A percentile compares a stretch with the other conserved stretches of the same genome.
phyloP scores from a whole-genome alignment of 92 coral and sea anemone species.

The Blastomussa wellsi region DNA sequence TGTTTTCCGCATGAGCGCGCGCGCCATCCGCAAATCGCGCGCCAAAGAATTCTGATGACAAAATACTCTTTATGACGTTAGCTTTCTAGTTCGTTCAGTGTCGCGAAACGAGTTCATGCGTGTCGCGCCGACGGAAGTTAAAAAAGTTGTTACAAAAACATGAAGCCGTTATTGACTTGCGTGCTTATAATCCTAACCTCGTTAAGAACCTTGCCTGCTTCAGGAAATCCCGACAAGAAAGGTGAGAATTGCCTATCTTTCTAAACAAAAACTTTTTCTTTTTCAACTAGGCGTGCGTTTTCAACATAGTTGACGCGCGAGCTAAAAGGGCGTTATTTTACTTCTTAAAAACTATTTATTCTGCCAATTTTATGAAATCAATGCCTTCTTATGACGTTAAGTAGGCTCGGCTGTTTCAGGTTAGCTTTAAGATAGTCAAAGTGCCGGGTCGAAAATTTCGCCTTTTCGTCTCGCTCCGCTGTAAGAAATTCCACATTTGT shows the following conservation, averaged over 20 bases:
- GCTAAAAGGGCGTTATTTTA: background rate
- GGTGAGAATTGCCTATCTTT: slow-evolving; percentile 8
- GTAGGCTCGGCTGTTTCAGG: background rate
- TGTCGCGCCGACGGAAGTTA: background rate
- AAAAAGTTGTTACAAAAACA: background rate
- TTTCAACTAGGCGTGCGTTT: background rate
- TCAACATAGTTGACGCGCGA: background rate
- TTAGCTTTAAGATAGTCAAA: background rate
- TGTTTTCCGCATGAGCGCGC: no score
- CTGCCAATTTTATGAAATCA: background rate
- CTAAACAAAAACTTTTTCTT: background rate
- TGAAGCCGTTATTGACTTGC: background rate
- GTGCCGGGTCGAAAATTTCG: background rate
- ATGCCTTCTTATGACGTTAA: background rate
- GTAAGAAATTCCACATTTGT: background rate
- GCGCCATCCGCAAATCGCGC: background rate
- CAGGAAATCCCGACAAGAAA: slow-evolving; percentile 1
- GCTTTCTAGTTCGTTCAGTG: background rate
- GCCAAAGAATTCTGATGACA: background rate
- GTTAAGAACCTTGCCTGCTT: background rate
- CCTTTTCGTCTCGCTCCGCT: background rate
- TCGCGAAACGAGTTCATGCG: background rate
- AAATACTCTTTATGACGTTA: slow-evolving; percentile 16
- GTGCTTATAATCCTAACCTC: background rate
- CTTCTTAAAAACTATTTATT: background rate